These are phyloP conservation scores for Myiopsitta monachus DNA, from an alignment of 2,113 vertebrate species.

Conservation along the genomic window DNA sequence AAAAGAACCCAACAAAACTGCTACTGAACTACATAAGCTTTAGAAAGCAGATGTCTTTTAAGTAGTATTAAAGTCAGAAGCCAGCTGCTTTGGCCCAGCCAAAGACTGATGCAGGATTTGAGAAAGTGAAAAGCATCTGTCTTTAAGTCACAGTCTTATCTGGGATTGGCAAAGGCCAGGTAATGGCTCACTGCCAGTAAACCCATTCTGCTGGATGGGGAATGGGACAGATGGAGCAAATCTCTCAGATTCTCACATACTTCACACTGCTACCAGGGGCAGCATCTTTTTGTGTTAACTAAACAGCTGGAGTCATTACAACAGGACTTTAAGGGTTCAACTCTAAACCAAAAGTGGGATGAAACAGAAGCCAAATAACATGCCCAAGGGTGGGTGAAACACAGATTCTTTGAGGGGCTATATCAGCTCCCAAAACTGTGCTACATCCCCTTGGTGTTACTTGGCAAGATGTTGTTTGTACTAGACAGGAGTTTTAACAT, in stretches of 20 bases:
- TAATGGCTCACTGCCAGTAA: not conserved
- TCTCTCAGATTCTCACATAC: not conserved
- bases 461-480: not conserved
- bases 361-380: not conserved
- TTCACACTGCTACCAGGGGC: not conserved
- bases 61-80: conserved; percentile 25
- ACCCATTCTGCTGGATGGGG: not conserved
- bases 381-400: not conserved
- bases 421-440: not conserved
- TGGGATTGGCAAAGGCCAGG: not conserved
- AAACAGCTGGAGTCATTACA: not conserved
- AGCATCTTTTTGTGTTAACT: not conserved
- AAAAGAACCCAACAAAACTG: conserved; percentile 9
- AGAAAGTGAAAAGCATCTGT: not conserved
- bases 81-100: not conserved
- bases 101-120: not conserved
- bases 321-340: not conserved
- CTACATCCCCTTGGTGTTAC: not conserved
- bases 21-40: conserved; percentile 27
- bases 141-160: not conserved
- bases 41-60: conserved; percentile 37
- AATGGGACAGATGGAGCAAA: not conserved
- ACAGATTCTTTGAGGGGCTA: not conserved
- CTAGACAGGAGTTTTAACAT: not conserved
- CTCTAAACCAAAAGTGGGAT: not conserved